Percentiles rank a stretch among this genome's conserved stretches.
Conservation (phyloP, 2,797 vertebrate species). For the Catostomus latipinnis region DNA sequence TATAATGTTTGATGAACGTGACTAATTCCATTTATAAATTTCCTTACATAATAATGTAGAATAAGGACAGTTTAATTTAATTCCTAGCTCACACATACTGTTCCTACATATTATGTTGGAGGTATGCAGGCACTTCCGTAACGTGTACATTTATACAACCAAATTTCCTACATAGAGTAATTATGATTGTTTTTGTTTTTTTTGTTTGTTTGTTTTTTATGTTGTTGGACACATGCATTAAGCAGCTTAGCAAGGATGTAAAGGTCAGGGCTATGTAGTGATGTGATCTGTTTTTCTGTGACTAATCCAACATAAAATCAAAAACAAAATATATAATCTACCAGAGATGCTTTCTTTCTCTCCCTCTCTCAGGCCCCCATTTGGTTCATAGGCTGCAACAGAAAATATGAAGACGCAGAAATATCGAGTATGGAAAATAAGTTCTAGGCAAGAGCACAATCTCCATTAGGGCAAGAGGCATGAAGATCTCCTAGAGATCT, state of each 20-base stretch:
- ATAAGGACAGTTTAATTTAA: no score
- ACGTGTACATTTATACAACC: no score
- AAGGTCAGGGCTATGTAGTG: not conserved
- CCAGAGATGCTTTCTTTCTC: not conserved
- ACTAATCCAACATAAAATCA: not conserved
- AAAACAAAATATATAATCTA: not conserved
- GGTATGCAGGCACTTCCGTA: no score
- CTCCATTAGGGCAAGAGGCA: not conserved
- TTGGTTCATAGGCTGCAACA: not conserved
- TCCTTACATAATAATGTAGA: no score
- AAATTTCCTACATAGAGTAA: not conserved
- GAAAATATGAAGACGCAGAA: slow-evolving; percentile 18
- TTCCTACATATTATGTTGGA: no score
- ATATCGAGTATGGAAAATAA: slow-evolving; percentile 1
- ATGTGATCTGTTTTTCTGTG: not conserved
- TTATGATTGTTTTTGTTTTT: not conserved
- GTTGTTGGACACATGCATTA: not conserved
- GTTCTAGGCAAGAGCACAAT: not conserved
- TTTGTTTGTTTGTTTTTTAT: not conserved
- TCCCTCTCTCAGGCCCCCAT: slow-evolving; percentile 2
- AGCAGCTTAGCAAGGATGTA: not conserved
- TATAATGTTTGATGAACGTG: no score
- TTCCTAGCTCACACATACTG: no score
- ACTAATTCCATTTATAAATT: no score
- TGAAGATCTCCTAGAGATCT: slow-evolving; percentile 1